Evolutionary conservation across 2,113 vertebrate species (phyloP).

Genomic region (Paratilapia polleni): DNA sequence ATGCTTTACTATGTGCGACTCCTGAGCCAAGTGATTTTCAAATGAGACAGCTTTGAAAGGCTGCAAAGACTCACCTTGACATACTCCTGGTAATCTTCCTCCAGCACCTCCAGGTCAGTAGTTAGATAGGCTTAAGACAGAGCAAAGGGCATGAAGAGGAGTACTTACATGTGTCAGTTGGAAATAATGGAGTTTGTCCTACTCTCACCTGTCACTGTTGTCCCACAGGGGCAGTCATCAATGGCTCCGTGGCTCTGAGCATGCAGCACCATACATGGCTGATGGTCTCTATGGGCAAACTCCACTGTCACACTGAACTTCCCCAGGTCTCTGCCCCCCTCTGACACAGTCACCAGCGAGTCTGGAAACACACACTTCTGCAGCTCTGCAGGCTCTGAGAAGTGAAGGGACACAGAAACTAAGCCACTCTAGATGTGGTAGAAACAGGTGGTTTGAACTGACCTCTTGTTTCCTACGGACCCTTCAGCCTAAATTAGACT

Average conservation of each 20-base stretch:
- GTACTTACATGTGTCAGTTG: not conserved
- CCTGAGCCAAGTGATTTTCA: not conserved
- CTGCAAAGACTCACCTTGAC: slow-evolving; percentile 78
- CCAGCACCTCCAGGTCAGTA: slow-evolving; percentile 78
- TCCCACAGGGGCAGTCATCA: slow-evolving; percentile 79
- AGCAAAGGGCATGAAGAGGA: not conserved
- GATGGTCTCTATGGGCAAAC: slow-evolving; percentile 58
- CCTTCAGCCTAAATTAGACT: slow-evolving; percentile 38
- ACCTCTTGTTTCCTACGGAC: not conserved
- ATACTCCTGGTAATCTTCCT: slow-evolving; percentile 85
- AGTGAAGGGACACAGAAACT: not conserved
- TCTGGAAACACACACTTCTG: slow-evolving; percentile 83
- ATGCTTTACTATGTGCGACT: not conserved
- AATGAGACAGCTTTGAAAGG: rapidly evolving
- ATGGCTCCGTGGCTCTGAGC: slow-evolving; percentile 76
- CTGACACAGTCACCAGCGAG: slow-evolving; percentile 78
- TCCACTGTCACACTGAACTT: slow-evolving; percentile 80
- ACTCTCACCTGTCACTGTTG: slow-evolving; percentile 81
- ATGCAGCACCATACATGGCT: slow-evolving; percentile 80
- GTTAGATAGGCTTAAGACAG: slow-evolving; percentile 81
- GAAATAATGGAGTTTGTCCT: not conserved
- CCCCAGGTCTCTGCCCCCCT: slow-evolving; percentile 76
- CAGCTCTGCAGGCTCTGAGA: slow-evolving; percentile 77
- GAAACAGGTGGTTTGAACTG: slow-evolving; percentile 14
- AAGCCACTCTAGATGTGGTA: slow-evolving; percentile 14